phyloP scores from a whole-genome alignment of 2,113 vertebrate genomes.

The Paradoxurus hermaphroditus region DNA sequence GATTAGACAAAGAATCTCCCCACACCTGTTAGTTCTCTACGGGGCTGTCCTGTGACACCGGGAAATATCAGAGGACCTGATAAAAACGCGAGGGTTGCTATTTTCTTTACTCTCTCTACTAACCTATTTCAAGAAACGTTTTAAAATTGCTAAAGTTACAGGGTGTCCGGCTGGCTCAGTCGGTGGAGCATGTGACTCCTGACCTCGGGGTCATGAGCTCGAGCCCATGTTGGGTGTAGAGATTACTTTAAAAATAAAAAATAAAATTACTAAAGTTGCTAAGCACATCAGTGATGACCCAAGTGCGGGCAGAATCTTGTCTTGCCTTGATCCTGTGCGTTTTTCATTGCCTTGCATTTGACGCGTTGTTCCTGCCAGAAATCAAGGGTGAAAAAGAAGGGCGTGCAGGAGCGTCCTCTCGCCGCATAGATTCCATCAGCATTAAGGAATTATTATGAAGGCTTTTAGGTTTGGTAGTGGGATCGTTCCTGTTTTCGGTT shows the following conservation, averaged over 20 bases:
- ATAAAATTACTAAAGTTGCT: not conserved
- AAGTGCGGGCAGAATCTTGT: no score
- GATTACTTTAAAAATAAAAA: not conserved
- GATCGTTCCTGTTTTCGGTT: not conserved
- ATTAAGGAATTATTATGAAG: not conserved
- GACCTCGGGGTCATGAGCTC: not conserved
- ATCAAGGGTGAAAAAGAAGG: not conserved
- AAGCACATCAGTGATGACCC: not conserved
- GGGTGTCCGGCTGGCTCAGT: not conserved
- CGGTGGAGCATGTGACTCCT: not conserved
- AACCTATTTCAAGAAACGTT: not conserved
- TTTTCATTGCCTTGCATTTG: not conserved
- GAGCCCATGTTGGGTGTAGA: not conserved
- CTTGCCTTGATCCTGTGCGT: not conserved
- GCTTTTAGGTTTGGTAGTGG: not conserved
- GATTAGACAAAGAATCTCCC: not conserved
- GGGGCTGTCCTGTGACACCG: not conserved
- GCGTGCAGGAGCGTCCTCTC: not conserved
- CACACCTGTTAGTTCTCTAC: not conserved
- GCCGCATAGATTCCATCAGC: not conserved
- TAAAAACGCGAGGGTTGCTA: not conserved
- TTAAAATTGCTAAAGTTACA: not conserved
- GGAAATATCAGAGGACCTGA: not conserved
- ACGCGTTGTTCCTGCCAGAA: not conserved
- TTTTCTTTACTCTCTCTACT: not conserved